Evolutionary conservation across 2,888 invertebrate genomes (phyloP).

Genomic region (Saturnia pavonia): DNA sequence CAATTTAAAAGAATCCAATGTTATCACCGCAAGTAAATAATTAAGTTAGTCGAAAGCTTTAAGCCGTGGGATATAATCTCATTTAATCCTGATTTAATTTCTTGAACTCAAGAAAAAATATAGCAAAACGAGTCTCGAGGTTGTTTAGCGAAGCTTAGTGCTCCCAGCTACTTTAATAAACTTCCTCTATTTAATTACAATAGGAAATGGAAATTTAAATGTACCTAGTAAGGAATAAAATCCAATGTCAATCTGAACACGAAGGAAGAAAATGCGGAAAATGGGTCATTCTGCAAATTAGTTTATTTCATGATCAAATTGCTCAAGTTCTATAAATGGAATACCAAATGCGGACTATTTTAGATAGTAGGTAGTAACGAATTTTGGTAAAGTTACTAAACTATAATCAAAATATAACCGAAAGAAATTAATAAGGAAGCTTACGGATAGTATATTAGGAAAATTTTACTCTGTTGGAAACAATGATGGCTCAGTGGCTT

Average conservation of each 20-base stretch:
- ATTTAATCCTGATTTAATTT: constrained; percentile 36
- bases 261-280: constrained; percentile 42
- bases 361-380: background rate
- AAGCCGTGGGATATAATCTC: constrained; percentile 29
- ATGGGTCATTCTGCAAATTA: constrained; percentile 61
- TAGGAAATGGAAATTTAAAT: constrained; percentile 68
- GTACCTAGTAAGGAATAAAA: constrained; percentile 55
- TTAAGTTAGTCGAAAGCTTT: constrained; percentile 26
- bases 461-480: no score
- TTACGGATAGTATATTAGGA: no score
- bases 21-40: constrained; percentile 10
- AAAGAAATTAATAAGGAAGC: no score
- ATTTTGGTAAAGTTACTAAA: background rate
- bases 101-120: constrained; percentile 37
- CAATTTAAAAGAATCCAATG: background rate
- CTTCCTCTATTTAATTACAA: constrained; percentile 65
- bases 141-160: constrained; percentile 32
- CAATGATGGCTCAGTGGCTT: no score
- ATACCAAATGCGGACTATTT: background rate
- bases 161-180: constrained; percentile 47
- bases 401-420: background rate
- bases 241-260: constrained; percentile 49
- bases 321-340: constrained; percentile 30
- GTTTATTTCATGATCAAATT: constrained; percentile 52
- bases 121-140: constrained; percentile 35